Base-by-base conservation (phyloP, 2,888 invertebrate genomes). In the Allolobophora icterica region DNA sequence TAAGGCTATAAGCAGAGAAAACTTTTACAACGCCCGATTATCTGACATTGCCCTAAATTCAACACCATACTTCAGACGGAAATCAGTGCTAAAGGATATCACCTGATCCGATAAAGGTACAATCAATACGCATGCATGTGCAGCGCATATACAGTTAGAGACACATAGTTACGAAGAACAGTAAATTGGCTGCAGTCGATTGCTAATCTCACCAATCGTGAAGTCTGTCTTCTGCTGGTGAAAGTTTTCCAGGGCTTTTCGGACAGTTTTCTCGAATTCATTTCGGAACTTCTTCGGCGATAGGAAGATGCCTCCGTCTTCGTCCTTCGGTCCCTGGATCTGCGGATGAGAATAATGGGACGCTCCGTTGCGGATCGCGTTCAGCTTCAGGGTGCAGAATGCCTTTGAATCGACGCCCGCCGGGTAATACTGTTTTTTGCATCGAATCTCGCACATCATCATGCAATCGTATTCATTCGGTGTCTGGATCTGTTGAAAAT, bases 251-350 rank as follows among this genome's bases (percentile, higher is more conserved):
- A 71, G n/a, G n/a, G 71, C 71, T n/a, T 71, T 71, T n/a, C 71
- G 71, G 71, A 71, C 11, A 30, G 30, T 71, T 71, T 71, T 71
- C 71, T 71, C 71, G 71, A 71, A 71, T 71, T 71, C 30, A 71
- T 71, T n/a, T 71, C 71, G 71, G n/a, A 71, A 71, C n/a, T 71
- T 71, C 71, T 71, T 71, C n/a, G 71, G 71, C 71, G 71, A 71
- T 71, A 71, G n/a, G 71, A 71, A 71, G 71, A n/a, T 71, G 6
- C 71, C 30, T 71, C 71, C n/a, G 71, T 71, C 71, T 71, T 71
- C 71, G 71, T 71, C 71, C 71, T 8, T 71, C 17, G 30, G 71
- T 71, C 71, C 71, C 2, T 71, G 71, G n/a, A 71, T 30, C 71
- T n/a, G n/a, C 71, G n/a, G 71, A n/a, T 71, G 71, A 71, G 71